Conservation (phyloP, 2,888 invertebrate genomes). For the Meganola albula region DNA sequence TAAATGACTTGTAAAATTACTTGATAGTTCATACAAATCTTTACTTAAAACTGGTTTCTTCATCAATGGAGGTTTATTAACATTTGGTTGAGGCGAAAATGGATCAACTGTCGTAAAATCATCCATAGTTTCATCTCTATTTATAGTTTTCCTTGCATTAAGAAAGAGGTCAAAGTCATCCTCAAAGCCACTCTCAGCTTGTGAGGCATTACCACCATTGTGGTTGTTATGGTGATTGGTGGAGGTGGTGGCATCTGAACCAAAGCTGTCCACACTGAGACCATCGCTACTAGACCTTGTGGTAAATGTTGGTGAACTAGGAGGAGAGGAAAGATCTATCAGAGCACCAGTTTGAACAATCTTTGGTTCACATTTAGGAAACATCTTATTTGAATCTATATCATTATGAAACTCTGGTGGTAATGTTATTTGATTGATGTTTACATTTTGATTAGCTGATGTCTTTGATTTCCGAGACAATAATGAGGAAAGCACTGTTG, state of each 20-base stretch:
- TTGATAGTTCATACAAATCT: conserved; percentile 81
- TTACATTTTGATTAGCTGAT: conserved; percentile 33
- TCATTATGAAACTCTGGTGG: conserved; percentile 45
- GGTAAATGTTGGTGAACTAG: conserved; percentile 85
- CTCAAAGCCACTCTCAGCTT: conserved; percentile 88
- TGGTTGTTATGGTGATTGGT: conserved; percentile 72
- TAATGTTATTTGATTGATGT: conserved; percentile 31
- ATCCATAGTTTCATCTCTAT: conserved; percentile 65
- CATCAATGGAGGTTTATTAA: conserved; percentile 50
- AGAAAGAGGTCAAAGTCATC: conserved; percentile 87
- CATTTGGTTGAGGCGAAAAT: conserved; percentile 66
- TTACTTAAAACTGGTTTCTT: conserved; percentile 78
- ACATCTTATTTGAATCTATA: conserved; percentile 55
- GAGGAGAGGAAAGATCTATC: conserved; percentile 84
- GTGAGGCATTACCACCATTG: conserved; percentile 81
- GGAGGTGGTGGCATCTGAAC: conserved; percentile 82
- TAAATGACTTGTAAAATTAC: conserved; percentile 48
- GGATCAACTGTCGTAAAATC: conserved; percentile 76
- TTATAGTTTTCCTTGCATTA: conserved; percentile 50
- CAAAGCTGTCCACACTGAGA: conserved; percentile 85
- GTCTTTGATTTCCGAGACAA: conserved; percentile 59
- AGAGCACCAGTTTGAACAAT: conserved; percentile 75
- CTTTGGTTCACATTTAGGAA: conserved; percentile 68
- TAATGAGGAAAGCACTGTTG: conserved; percentile 63
- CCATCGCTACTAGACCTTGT: conserved; percentile 86